Conservation (phyloP, 2,888 invertebrate genomes). For the Balanococcus diminutus region DNA sequence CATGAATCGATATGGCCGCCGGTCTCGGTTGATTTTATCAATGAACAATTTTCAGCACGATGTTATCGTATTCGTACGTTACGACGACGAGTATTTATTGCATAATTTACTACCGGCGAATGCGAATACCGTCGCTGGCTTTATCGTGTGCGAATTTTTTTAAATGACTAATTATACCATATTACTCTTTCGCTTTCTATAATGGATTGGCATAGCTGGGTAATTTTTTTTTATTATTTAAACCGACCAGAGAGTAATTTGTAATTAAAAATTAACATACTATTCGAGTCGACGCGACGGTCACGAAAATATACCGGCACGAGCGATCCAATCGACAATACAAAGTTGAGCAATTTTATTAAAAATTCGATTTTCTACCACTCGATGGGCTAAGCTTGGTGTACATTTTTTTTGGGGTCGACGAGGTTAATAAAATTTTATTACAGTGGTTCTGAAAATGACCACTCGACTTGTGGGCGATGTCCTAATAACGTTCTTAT, state of each 20-base stretch:
- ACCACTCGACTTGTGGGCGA: background rate
- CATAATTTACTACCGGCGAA: background rate
- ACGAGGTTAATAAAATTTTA: background rate
- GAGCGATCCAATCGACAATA: background rate
- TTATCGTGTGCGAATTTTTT: too few relatives aligned
- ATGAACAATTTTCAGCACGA: constrained; percentile 33
- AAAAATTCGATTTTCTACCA: background rate
- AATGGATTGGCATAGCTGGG: background rate
- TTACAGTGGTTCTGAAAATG: background rate
- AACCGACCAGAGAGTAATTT: background rate
- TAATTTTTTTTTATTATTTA: background rate
- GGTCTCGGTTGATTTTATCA: constrained; percentile 12
- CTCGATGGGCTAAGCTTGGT: background rate
- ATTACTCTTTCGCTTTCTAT: background rate
- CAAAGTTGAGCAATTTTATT: background rate
- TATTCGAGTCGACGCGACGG: background rate
- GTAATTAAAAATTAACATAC: constrained; percentile 8
- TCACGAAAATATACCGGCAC: constrained; percentile 14
- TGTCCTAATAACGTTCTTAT: background rate
- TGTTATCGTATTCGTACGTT: constrained; percentile 21
- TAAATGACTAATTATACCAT: background rate
- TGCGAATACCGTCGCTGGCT: background rate
- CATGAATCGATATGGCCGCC: constrained; percentile 7
- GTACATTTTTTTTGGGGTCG: background rate
- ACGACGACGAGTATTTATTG: background rate